A percentile compares a stretch with the other conserved stretches of the same genome.
Conservation (phyloP, 2,113 vertebrate species). For the Sorex fumeus region DNA sequence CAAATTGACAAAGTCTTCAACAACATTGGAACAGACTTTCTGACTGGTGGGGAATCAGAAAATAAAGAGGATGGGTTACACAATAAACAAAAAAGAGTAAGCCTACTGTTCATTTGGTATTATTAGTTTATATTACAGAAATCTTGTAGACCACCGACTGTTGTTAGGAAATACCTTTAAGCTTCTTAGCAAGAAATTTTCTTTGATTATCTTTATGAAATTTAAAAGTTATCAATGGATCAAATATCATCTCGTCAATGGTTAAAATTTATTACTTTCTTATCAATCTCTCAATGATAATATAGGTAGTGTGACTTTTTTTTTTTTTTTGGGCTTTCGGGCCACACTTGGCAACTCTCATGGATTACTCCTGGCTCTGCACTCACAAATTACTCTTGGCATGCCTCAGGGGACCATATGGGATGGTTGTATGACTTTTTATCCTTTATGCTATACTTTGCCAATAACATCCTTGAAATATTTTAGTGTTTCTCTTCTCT, state of each 20-base stretch:
- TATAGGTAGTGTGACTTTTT: background rate
- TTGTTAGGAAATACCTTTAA: constrained; percentile 32
- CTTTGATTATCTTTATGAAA: constrained; percentile 20
- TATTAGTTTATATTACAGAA: constrained; percentile 32
- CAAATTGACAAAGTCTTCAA: constrained; percentile 96
- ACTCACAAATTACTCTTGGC: too few relatives aligned
- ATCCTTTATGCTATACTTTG: background rate
- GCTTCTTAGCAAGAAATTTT: constrained; percentile 18
- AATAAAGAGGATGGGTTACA: constrained; percentile 93
- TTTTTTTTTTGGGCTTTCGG: too few relatives aligned
- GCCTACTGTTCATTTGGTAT: constrained; percentile 50
- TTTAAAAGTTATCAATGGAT: background rate
- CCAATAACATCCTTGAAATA: background rate
- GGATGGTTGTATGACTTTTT: background rate
- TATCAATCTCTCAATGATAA: background rate
- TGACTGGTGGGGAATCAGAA: constrained; percentile 89
- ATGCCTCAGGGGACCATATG: too few relatives aligned
- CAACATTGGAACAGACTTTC: constrained; percentile 88
- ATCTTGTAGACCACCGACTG: constrained; percentile 7
- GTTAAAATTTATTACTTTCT: constrained; percentile 27
- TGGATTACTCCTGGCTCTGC: too few relatives aligned
- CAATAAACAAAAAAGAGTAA: constrained; percentile 92
- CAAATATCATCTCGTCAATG: background rate
- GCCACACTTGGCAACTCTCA: too few relatives aligned
- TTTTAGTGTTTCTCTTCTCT: background rate